These are phyloP conservation scores for Mixornis gularis DNA, from an alignment of 2,113 vertebrate species.

Conservation along the genomic window DNA sequence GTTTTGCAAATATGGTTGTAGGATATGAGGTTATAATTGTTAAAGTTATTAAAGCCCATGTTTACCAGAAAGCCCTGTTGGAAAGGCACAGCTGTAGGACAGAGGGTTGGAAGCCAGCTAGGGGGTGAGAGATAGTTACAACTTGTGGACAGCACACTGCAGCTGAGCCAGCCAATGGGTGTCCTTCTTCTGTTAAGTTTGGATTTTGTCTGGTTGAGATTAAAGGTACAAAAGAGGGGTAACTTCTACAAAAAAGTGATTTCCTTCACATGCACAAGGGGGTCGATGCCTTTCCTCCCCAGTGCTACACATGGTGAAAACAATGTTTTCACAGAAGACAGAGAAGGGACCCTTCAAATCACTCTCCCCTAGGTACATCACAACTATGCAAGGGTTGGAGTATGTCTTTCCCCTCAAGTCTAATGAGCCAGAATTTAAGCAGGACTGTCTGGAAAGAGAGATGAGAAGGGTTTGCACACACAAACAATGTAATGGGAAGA, in stretches of 20 bases:
- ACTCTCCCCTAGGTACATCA: background rate
- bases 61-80: background rate
- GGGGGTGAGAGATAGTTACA: background rate
- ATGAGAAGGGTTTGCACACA: background rate
- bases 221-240: background rate
- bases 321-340: background rate
- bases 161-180: background rate
- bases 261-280: background rate
- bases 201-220: background rate
- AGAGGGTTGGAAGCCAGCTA: background rate
- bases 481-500: background rate
- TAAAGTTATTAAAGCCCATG: background rate
- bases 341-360: background rate
- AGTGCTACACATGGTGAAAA: background rate
- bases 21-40: background rate
- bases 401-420: background rate
- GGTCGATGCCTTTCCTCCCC: background rate
- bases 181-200: background rate
- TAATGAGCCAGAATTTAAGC: background rate
- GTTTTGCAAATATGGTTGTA: background rate
- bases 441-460: background rate
- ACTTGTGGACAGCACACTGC: background rate
- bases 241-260: background rate
- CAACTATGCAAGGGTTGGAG: background rate
- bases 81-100: background rate